Base-by-base conservation (phyloP, 1,140 invertebrate genomes). In the Caerostris extrusa region DNA sequence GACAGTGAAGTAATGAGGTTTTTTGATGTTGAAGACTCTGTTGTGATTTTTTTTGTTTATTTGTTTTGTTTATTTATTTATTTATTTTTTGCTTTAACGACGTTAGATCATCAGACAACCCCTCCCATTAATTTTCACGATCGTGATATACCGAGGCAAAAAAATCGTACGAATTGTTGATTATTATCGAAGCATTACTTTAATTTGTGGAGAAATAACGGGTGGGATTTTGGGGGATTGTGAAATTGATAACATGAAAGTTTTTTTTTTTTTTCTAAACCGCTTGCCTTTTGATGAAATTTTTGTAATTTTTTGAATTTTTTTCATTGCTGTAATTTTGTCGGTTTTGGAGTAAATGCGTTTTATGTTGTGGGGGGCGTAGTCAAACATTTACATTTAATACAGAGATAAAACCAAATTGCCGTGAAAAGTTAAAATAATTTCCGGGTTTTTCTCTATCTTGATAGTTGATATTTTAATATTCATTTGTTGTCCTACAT, bases 1-100 rank as follows among this genome's bases (percentile, higher is more conserved):
- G 60, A 64, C 85, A 53, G 7, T 6, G 0, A 3, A 50, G 56
- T 81, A 81, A 91, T 53, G 55, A 50, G 34, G 12, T 2, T 60
- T 82, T 91, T 91, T 81, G 56, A 81, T 91, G 56, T 82, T 82
- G 90, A 91, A 82, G 69, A 82, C 69, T 91, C 82, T 50, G 90
- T 91, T 69, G 3, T 7, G 50, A 57, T 64, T 71, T 8, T 87
- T 89, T 61, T 34, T 34, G 34, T 57, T 19, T 17, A 85, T 6
- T 34, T 4, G 64, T 86, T 88, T 17, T 86, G 17, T 60, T 34
- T 86, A 7, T 5, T 86, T 86, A 57, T 60, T 17, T 61, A 8
- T 57, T 56, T 56, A n/a, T n/a, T 56, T 56, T 90, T 61, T 87
- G 19, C n/a, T 61, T 53, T 4, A 58, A 58, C 10, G 82, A 7